phyloP scores from a whole-genome alignment of 1,140 invertebrate genomes.

The Megalopta genalis region DNA sequence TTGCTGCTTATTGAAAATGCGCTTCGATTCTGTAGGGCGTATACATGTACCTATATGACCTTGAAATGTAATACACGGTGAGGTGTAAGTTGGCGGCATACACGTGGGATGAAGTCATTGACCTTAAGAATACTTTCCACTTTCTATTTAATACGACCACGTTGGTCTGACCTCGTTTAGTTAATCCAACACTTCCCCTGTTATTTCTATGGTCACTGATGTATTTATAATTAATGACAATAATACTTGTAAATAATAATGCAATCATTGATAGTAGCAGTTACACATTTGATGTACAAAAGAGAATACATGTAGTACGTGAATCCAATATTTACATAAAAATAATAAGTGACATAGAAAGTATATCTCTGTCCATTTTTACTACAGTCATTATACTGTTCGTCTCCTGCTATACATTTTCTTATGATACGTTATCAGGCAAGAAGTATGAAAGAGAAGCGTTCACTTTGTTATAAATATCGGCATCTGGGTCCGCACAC shows the following conservation, averaged over 20 bases:
- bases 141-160: conserved; percentile 29
- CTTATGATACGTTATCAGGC: too few species aligned
- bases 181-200: not conserved
- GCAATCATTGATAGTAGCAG: not conserved
- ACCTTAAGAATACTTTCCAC: conserved; percentile 49
- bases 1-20: not conserved
- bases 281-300: too few species aligned
- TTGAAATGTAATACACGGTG: conserved; percentile 32
- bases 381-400: too few species aligned
- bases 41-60: conserved; percentile 8
- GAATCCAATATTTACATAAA: too few species aligned
- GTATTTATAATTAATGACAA: not conserved
- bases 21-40: not conserved
- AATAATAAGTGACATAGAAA: too few species aligned
- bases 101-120: conserved; percentile 38
- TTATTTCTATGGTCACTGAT: not conserved
- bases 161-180: conserved; percentile 16
- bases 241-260: not conserved
- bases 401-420: too few species aligned
- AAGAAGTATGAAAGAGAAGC: too few species aligned
- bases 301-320: too few species aligned
- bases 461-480: not conserved
- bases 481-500: too few species aligned
- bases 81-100: conserved; percentile 32
- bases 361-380: too few species aligned